phyloP scores from a whole-genome alignment of 2,113 vertebrate species.

The Marmota flaviventris region DNA sequence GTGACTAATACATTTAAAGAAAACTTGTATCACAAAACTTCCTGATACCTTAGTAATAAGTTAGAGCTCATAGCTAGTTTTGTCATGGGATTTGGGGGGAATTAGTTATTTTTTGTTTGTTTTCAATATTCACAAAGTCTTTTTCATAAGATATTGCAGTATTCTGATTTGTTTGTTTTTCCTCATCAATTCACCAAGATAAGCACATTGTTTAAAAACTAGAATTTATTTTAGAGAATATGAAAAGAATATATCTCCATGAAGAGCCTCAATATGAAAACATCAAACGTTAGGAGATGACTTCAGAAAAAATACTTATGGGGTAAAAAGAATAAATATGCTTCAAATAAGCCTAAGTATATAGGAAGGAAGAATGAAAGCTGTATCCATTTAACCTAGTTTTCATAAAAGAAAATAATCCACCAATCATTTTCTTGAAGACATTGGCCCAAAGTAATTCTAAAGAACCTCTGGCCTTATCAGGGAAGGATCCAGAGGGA shows the following conservation, averaged over 20 bases:
- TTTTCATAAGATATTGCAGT: not conserved
- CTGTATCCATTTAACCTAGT: not conserved
- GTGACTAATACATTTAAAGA: constrained; percentile 2
- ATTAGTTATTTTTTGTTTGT: not conserved
- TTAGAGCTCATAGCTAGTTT: not conserved
- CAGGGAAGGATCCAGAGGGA: not conserved
- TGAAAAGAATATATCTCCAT: not conserved
- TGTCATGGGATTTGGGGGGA: not conserved
- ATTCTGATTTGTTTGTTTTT: not conserved
- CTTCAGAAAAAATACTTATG: not conserved
- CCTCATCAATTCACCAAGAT: not conserved
- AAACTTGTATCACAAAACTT: not conserved
- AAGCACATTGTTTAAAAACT: not conserved
- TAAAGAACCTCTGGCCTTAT: not conserved
- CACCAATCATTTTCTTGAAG: not conserved
- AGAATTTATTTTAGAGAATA: not conserved
- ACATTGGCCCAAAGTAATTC: not conserved
- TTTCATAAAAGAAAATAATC: not conserved
- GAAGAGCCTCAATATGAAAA: not conserved
- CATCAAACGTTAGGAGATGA: not conserved
- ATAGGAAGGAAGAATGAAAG: not conserved
- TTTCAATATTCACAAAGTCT: not conserved
- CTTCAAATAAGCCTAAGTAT: not conserved
- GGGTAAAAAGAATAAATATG: not conserved
- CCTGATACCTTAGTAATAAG: not conserved